Conservation (phyloP, 1,140 invertebrate species). For the Ceratitis capitata region DNA sequence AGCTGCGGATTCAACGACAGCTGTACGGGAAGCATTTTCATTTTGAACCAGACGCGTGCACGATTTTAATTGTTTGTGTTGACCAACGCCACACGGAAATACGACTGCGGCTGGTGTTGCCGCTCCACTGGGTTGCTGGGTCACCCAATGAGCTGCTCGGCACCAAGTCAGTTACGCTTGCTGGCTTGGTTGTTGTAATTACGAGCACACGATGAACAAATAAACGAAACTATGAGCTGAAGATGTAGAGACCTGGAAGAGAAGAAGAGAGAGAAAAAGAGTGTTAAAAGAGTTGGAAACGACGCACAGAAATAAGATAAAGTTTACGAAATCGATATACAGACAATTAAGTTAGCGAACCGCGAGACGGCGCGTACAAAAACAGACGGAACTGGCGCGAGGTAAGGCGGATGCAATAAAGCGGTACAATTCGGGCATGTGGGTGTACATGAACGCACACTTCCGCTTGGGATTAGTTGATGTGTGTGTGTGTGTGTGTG, state of each 20-base stretch:
- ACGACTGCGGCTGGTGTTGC: too few species aligned
- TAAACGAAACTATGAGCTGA: neutral
- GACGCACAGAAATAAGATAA: neutral
- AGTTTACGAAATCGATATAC: slow-evolving; percentile 23
- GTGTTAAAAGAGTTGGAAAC: too few species aligned
- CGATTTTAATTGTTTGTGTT: slow-evolving; percentile 40
- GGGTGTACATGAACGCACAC: slow-evolving; percentile 6
- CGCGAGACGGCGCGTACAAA: neutral
- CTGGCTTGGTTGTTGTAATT: neutral
- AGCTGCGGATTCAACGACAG: slow-evolving; percentile 70
- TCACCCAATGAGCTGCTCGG: neutral
- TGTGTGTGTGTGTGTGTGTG: neutral
- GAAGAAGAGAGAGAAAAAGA: neutral
- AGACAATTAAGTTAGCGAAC: neutral
- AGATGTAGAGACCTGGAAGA: neutral
- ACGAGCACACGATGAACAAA: neutral
- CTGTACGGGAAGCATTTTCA: slow-evolving; percentile 76
- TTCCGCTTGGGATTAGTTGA: slow-evolving; percentile 27
- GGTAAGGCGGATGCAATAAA: neutral
- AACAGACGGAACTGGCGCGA: neutral
- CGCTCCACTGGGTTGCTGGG: slow-evolving; percentile 17
- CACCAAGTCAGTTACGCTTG: neutral
- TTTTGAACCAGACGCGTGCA: slow-evolving; percentile 58
- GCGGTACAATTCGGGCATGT: neutral
- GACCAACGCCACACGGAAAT: slow-evolving; percentile 32